Conservation (phyloP, 2,797 vertebrate genomes). For the Sphenodon punctatus region DNA sequence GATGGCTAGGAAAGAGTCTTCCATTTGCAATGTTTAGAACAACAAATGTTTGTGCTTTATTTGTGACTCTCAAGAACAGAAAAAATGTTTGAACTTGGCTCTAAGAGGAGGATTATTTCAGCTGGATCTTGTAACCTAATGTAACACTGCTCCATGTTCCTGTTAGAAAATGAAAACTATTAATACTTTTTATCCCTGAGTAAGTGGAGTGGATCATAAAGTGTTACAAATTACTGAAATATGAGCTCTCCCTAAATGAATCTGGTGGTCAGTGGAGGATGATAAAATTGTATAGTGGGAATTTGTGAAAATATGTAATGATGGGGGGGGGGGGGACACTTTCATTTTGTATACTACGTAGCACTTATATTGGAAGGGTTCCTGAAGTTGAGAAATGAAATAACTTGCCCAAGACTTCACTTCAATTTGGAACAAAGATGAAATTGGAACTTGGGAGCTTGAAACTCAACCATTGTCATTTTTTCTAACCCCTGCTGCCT, state of each 20-base stretch:
- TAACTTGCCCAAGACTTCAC: neutral
- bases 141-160: slow-evolving; percentile 24
- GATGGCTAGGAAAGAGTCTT: neutral
- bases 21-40: neutral
- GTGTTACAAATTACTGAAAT: slow-evolving; percentile 4
- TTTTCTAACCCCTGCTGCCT: neutral
- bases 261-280: neutral
- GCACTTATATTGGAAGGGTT: neutral
- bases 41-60: neutral
- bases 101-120: neutral
- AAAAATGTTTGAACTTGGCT: neutral
- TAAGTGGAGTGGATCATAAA: slow-evolving; percentile 30
- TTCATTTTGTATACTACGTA: neutral
- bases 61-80: neutral
- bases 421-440: neutral
- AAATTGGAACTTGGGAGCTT: neutral
- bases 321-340: too few relatives aligned
- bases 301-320: neutral
- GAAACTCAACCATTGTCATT: neutral
- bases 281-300: neutral
- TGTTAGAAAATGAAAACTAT: slow-evolving; percentile 1
- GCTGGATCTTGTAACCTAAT: slow-evolving; percentile 3
- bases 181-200: slow-evolving; percentile 20
- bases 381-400: neutral
- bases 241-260: neutral